phyloP scores from a whole-genome alignment of 2,113 vertebrate genomes.

The Ochotona princeps region DNA sequence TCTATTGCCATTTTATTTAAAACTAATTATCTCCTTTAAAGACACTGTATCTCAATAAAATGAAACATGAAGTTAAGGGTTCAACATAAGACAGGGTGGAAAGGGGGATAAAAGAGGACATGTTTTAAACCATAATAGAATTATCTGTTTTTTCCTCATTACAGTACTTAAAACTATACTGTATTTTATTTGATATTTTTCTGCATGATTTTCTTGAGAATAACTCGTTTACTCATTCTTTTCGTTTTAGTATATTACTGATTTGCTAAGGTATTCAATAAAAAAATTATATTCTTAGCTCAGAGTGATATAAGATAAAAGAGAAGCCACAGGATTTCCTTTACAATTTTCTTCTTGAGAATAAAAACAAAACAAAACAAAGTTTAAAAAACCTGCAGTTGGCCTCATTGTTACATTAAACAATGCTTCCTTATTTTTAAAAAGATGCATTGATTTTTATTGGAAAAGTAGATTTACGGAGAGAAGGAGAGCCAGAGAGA shows the following conservation, averaged over 20 bases:
- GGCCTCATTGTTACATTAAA: neutral
- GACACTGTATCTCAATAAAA: neutral
- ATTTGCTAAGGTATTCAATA: neutral
- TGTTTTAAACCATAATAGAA: neutral
- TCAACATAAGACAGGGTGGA: neutral
- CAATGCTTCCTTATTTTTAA: too few relatives aligned
- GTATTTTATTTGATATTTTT: constrained; percentile 2
- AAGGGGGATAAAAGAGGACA: too few relatives aligned
- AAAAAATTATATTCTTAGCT: constrained; percentile 7
- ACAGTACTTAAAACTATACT: neutral
- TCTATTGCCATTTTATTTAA: neutral
- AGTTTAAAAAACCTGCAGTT: neutral
- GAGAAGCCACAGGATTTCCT: neutral
- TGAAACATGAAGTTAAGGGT: neutral
- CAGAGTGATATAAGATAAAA: neutral
- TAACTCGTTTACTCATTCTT: neutral
- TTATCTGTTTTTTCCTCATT: neutral
- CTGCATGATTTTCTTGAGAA: neutral
- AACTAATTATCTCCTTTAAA: neutral
- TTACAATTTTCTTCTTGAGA: neutral
- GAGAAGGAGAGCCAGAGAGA: too few relatives aligned
- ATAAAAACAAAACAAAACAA: neutral
- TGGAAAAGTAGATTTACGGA: too few relatives aligned
- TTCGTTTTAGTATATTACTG: neutral
- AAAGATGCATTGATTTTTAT: too few relatives aligned